Percentiles rank a stretch among this genome's conserved stretches.
Evolutionary conservation across 2,113 vertebrate genomes (phyloP).

Genomic region (Telmatochromis sp.): DNA sequence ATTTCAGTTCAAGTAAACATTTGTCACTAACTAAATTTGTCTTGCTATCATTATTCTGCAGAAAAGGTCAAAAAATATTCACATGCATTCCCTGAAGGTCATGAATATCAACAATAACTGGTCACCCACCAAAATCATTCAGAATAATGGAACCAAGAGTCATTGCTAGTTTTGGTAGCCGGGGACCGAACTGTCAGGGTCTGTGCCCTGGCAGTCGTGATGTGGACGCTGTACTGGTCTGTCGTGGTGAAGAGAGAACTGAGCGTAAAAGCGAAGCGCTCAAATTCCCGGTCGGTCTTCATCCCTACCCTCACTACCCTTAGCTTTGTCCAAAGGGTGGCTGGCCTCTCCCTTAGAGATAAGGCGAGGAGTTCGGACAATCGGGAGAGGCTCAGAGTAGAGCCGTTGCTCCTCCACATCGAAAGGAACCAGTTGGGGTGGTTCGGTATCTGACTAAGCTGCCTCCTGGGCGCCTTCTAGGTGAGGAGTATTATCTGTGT

Average conservation of each 20-base stretch:
- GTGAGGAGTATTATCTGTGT: background rate
- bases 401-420: background rate
- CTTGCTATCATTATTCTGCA: background rate
- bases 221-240: background rate
- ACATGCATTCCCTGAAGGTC: background rate
- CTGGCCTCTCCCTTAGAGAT: background rate
- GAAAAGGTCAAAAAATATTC: background rate
- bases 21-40: background rate
- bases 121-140: background rate
- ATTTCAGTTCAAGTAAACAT: background rate
- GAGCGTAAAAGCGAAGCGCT: background rate
- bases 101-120: background rate
- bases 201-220: background rate
- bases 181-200: background rate
- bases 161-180: background rate
- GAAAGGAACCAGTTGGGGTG: background rate
- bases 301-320: background rate
- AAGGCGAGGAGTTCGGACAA: fast-evolving
- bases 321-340: background rate
- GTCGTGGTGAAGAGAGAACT: background rate
- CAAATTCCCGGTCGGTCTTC: background rate
- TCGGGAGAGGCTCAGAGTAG: background rate
- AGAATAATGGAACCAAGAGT: background rate
- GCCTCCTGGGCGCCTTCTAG: background rate
- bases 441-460: background rate